These are phyloP conservation scores for Ataeniobius toweri DNA, from an alignment of 2,797 vertebrate genomes.

Conservation along the genomic window DNA sequence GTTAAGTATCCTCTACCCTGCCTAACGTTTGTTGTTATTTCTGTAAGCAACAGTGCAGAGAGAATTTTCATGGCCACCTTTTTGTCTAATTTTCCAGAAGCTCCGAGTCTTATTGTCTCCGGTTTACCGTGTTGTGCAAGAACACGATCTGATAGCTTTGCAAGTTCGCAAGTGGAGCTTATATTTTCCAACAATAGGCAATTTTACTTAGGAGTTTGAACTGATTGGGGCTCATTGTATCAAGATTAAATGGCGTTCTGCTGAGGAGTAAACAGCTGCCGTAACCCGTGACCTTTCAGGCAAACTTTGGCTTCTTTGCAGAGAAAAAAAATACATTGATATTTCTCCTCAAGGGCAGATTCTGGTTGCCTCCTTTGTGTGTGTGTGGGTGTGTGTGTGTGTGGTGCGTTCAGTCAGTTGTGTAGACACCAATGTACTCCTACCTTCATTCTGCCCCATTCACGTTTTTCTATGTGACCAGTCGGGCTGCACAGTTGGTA, in stretches of 20 bases:
- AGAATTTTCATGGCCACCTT: no score
- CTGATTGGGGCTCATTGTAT: background rate
- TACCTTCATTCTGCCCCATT: no score
- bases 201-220: background rate
- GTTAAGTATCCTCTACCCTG: no score
- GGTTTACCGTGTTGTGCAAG: background rate
- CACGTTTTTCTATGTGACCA: no score
- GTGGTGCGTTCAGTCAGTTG: no score
- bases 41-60: background rate
- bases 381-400: no score
- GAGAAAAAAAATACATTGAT: background rate
- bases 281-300: no score
- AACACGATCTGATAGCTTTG: background rate
- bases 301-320: background rate
- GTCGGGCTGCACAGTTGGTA: no score
- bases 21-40: background rate
- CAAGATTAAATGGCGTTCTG: background rate
- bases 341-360: no score
- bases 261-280: background rate
- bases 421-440: no score
- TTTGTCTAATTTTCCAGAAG: background rate
- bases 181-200: background rate
- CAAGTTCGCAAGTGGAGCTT: background rate
- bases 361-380: no score
- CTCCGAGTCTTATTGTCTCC: background rate